phyloP scores from a whole-genome alignment of 2,888 invertebrate genomes.

The Acanthosepion pharaonis region DNA sequence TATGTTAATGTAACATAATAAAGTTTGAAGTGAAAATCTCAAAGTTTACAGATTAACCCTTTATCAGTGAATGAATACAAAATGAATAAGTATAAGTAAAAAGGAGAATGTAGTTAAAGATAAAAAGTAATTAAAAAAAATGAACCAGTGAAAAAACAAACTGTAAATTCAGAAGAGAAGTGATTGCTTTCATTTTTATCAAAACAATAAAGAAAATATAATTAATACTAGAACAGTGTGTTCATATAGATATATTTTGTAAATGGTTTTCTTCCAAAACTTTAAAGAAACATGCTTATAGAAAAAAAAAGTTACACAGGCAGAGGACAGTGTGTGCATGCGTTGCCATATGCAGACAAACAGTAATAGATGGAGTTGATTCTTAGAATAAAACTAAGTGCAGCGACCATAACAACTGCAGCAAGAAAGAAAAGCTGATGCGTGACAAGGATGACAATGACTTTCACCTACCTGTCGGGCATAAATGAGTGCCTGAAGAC shows the following conservation, averaged over 20 bases:
- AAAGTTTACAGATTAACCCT: neutral
- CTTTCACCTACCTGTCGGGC: constrained; percentile 46
- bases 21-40: neutral
- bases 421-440: neutral
- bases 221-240: neutral
- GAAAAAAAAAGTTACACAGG: neutral
- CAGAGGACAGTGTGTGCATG: neutral
- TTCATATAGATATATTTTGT: neutral
- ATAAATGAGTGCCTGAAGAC: constrained; percentile 44
- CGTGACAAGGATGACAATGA: constrained; percentile 43
- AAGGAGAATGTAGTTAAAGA: neutral
- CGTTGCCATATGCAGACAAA: neutral
- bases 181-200: neutral
- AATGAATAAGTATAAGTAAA: neutral
- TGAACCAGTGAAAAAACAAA: neutral
- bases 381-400: neutral
- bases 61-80: neutral
- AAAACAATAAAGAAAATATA: neutral
- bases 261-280: neutral
- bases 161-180: neutral
- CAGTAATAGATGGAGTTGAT: neutral
- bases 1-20: too few species aligned
- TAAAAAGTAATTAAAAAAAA: neutral
- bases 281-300: neutral
- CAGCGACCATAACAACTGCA: neutral